A percentile compares a stretch with the other conserved stretches of the same genome.
Conservation (phyloP, 2,888 invertebrate genomes). For the Agriopis marginaria region DNA sequence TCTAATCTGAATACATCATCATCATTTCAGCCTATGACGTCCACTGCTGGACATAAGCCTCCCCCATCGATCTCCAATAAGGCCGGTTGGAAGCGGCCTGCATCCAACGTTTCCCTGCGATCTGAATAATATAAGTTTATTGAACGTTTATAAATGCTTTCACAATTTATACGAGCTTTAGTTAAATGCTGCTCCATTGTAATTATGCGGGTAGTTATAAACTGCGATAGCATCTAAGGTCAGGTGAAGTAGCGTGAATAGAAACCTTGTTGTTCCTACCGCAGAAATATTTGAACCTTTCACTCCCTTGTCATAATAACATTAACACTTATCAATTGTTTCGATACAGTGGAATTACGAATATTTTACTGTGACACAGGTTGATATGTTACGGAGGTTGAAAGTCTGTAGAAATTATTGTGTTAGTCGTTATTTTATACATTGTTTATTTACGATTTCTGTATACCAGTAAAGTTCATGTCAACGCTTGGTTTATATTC, state of each 20-base stretch:
- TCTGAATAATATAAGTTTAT: not conserved
- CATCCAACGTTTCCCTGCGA: too few relatives aligned
- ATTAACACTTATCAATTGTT: not conserved
- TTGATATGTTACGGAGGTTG: constrained; percentile 9
- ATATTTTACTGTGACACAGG: constrained; percentile 3
- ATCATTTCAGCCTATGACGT: too few relatives aligned
- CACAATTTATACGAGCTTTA: constrained; percentile 30
- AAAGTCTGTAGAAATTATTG: constrained; percentile 39
- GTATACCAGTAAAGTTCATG: constrained; percentile 48
- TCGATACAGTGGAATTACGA: too few relatives aligned
- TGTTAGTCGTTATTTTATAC: constrained; percentile 47
- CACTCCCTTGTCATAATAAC: constrained; percentile 19
- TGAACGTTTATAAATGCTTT: constrained; percentile 19
- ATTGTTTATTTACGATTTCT: constrained; percentile 58
- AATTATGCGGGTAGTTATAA: constrained; percentile 47
- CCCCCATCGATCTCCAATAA: too few relatives aligned
- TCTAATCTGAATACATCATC: too few relatives aligned
- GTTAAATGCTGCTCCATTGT: constrained; percentile 40
- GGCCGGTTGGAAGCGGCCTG: too few relatives aligned
- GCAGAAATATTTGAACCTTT: constrained; percentile 11
- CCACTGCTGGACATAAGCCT: too few relatives aligned
- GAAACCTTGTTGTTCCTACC: constrained; percentile 37
- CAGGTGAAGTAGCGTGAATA: constrained; percentile 49
- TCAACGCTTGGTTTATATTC: constrained; percentile 34
- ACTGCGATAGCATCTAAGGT: constrained; percentile 47